Evolutionary conservation across 2,888 invertebrate genomes (phyloP).

Genomic region (Limnephilus rhombicus): DNA sequence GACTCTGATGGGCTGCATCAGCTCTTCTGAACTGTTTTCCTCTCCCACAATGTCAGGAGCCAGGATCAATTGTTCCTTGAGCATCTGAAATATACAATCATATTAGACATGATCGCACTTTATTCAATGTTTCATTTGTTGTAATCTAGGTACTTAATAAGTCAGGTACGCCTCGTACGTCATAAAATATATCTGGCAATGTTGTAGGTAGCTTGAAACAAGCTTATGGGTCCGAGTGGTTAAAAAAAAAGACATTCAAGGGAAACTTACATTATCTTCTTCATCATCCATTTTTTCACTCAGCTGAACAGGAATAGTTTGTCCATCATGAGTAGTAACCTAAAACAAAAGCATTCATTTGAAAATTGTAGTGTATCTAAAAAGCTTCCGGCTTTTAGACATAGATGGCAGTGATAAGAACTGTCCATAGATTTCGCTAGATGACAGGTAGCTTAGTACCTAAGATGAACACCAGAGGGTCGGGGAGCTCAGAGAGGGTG

Average conservation of each 20-base stretch:
- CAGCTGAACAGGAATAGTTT: constrained; percentile 77
- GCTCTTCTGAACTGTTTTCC: constrained; percentile 42
- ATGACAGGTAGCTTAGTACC: too few relatives aligned
- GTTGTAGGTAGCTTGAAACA: too few relatives aligned
- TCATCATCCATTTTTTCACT: constrained; percentile 71
- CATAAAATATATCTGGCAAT: too few relatives aligned
- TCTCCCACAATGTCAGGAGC: constrained; percentile 51
- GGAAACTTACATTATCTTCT: constrained; percentile 52
- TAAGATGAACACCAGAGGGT: too few relatives aligned
- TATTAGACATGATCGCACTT: neutral
- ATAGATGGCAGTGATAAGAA: too few relatives aligned
- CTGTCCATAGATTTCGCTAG: too few relatives aligned
- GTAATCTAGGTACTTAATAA: neutral
- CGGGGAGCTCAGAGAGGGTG: too few relatives aligned
- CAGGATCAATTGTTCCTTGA: constrained; percentile 58
- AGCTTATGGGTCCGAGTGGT: too few relatives aligned
- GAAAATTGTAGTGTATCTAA: too few relatives aligned
- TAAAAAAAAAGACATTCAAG: neutral
- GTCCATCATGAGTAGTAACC: constrained; percentile 77
- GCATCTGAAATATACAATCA: constrained; percentile 53
- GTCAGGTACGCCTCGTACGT: too few relatives aligned
- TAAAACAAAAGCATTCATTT: constrained; percentile 68
- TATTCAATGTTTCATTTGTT: neutral
- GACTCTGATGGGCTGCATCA: constrained; percentile 55
- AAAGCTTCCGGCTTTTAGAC: too few relatives aligned